Conservation (phyloP, 2,113 vertebrate species). For the Boleophthalmus pectinirostris region DNA sequence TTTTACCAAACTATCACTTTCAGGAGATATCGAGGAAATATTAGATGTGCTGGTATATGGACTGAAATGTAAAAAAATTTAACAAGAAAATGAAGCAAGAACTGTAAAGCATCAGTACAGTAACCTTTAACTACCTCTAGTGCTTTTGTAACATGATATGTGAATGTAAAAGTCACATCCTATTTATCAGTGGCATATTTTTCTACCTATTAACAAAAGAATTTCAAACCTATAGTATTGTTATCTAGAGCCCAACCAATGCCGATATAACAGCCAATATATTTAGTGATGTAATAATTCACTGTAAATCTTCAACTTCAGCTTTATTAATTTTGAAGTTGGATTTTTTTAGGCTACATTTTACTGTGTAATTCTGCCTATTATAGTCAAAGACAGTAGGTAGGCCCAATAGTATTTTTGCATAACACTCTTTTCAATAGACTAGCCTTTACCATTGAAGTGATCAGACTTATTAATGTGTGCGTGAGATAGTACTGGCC, state of each 20-base stretch:
- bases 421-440: no score
- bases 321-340: no score
- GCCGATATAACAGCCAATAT: no score
- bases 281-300: no score
- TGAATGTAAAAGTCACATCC: background rate
- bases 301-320: no score
- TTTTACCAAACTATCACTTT: conserved; percentile 31
- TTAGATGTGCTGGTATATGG: conserved; percentile 11
- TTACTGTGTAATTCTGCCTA: no score
- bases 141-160: background rate
- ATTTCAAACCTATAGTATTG: background rate
- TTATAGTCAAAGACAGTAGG: no score
- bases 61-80: conserved; percentile 10
- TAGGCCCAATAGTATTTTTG: no score
- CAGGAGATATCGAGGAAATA: conserved; percentile 36
- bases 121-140: background rate
- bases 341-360: no score
- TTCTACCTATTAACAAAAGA: background rate
- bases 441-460: no score
- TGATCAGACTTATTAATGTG: no score
- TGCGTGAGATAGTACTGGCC: no score
- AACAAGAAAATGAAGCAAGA: background rate
- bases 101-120: background rate
- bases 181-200: background rate
- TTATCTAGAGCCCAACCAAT: background rate